Base-by-base conservation (phyloP, 1,140 invertebrate species). In the Vanessa tameamea region DNA sequence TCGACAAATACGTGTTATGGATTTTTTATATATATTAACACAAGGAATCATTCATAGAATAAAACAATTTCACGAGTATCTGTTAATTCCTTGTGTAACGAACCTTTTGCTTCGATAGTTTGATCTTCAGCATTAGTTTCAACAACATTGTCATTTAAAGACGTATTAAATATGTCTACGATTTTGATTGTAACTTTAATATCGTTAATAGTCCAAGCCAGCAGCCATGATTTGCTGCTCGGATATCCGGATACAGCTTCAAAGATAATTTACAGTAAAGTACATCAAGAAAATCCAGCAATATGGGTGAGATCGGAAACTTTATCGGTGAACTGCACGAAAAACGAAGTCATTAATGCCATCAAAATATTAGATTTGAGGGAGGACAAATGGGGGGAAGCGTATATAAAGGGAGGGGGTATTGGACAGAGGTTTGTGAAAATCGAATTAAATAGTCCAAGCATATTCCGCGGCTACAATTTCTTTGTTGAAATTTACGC, bases 401-500 rank as follows among this genome's bases (percentile, higher is more conserved):
- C 77, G 5, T 88, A 84, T 16, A 64, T 92, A 13, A 89, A 85
- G 43, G 66, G 51, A 7, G 90, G 90, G 9, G 90, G 90, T 0
- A 88, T 92, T 16, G 90, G 90, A 0, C 78, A 89, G 26, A 85
- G 72, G 23, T 88, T 70, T 65, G 88, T 91, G 1, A 87, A 82
- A 0, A 84, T 92, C 1, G 89, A 91, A 50, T 50, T 92, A 64
- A 78, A 89, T 37, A 91, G 89, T 68, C 88, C 89, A 0, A 85
- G 77, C 12, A 78, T 89, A 1, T 87, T 91, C 16, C 73, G 88
- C 53, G 89, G 89, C 0, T 90, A 83, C 53, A 91, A 90, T 61
- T 92, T 91, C 73, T 86, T 83, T 81, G 85, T 92, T n/a, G 79
- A 89, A 75, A 82, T 91, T 13, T 92, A 88, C 68, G 88, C 88